phyloP scores from a whole-genome alignment of 2,113 vertebrate genomes.

The Mirza zaza region DNA sequence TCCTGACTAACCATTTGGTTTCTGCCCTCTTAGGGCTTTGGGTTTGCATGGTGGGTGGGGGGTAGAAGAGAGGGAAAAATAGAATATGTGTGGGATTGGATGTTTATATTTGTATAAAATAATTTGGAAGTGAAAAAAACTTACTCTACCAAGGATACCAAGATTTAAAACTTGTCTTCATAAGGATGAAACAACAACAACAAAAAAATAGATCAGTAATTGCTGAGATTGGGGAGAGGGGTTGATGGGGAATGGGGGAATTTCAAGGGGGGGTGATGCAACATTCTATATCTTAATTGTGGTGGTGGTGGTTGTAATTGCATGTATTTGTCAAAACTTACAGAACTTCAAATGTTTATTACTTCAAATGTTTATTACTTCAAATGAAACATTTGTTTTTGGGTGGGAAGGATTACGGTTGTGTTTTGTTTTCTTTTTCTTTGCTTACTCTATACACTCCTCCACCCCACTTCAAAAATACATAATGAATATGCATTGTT shows the following conservation, averaged over 20 bases:
- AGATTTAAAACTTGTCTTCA: slow-evolving; percentile 6
- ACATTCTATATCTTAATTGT: not conserved
- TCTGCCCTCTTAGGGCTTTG: not conserved
- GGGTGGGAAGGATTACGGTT: not conserved
- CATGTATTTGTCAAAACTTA: not conserved
- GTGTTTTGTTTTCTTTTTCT: not conserved
- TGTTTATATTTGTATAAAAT: slow-evolving; percentile 27
- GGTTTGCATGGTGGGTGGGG: not conserved
- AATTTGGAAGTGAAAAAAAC: not conserved
- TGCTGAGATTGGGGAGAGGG: not conserved
- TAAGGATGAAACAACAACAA: not conserved
- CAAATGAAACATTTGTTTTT: slow-evolving; percentile 7
- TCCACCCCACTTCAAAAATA: not conserved
- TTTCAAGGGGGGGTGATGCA: not conserved
- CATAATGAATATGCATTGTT: not conserved
- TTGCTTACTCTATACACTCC: not conserved
- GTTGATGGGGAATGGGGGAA: not conserved
- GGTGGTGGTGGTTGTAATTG: not conserved
- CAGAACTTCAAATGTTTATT: not conserved
- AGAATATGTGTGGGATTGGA: not conserved
- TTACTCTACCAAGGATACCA: not conserved
- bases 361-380: slow-evolving; percentile 12
- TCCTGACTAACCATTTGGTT: not conserved
- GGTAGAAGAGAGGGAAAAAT: not conserved
- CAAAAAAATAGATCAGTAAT: not conserved